phyloP scores from a whole-genome alignment of 2,113 vertebrate genomes.

The Aix galericulata region DNA sequence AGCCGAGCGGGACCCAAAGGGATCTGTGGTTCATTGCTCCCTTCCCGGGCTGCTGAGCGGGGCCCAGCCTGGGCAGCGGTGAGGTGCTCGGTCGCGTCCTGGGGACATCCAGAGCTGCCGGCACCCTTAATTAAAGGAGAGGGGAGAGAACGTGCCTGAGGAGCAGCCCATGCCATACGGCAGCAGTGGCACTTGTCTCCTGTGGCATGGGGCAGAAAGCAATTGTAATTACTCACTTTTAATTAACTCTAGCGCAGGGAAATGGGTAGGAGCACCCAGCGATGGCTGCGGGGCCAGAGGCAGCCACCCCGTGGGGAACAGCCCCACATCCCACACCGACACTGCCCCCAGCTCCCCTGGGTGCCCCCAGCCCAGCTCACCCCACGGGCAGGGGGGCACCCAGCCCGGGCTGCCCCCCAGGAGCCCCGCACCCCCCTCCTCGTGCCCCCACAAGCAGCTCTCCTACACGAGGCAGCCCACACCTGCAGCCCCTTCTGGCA shows the following conservation, averaged over 20 bases:
- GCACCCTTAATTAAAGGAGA: background rate
- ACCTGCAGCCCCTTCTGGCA: background rate
- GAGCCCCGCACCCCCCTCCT: too few relatives aligned
- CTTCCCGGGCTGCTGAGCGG: background rate
- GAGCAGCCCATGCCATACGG: background rate
- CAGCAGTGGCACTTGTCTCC: background rate
- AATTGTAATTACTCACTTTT: background rate
- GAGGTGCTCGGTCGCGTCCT: fast-evolving
- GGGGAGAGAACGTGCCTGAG: fast-evolving
- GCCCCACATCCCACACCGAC: background rate
- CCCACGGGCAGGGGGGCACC: too few relatives aligned
- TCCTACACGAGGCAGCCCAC: background rate
- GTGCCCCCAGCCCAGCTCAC: too few relatives aligned
- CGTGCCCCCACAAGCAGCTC: too few relatives aligned
- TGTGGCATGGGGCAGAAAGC: background rate
- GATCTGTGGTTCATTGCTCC: background rate
- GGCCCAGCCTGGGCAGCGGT: background rate
- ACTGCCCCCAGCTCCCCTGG: too few relatives aligned
- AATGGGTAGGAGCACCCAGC: background rate
- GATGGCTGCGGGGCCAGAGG: background rate
- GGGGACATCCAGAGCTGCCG: background rate
- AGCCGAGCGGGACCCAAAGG: background rate
- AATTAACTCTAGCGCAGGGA: background rate
- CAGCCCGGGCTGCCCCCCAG: background rate
- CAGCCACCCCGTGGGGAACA: background rate